Evolutionary conservation across 2,888 invertebrate species (phyloP), one percentile per base, ranked within the genome.

Genomic region (Anaspis maculata): DNA sequence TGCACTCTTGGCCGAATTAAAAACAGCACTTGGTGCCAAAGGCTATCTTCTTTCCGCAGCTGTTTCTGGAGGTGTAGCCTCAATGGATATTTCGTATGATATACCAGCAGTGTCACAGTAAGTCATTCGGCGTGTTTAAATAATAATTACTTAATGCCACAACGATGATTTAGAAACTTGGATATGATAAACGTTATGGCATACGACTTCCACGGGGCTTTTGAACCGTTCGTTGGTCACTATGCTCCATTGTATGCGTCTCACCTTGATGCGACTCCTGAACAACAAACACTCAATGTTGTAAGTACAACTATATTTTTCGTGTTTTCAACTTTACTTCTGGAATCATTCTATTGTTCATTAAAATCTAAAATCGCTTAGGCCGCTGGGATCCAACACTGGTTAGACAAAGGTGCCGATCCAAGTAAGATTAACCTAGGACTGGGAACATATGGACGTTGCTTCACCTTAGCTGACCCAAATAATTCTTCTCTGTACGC

Each of bases 401-500:
- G 75, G 74, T 42, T 76, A 1, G 57, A 61, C 1, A 64, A 69
- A 40, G 78, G 78, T 7, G 75, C 74, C 1, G 66, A 71, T 2
- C 62, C 72, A 1, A 62, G 73, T 2, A 87, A 87, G 56, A 46
- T 88, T 0, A 64, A 78, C 1, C 42, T 87, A 1, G 87, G 88
- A 0, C 60, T 85, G 15, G 79, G 79, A 0, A 68, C 77, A 3
- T 87, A 84, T 43, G 87, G 84, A 0, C 71, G 77, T 31, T 70
- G 77, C 0, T 88, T 79, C 46, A 76, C 71, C 0, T 59, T 87
- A 9, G 52, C 61, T 0, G 55, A 72, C 42, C 46, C 66, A 5
- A 53, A 42, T 0, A 48, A 62, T 0, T 66, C 70, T 13, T 62
- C 58, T 1, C 60, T 80, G 0, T 74, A 78, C 19, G 74, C 79